Evolutionary conservation across 2,113 vertebrate genomes (phyloP).

Genomic region (Nycticorax nycticorax): DNA sequence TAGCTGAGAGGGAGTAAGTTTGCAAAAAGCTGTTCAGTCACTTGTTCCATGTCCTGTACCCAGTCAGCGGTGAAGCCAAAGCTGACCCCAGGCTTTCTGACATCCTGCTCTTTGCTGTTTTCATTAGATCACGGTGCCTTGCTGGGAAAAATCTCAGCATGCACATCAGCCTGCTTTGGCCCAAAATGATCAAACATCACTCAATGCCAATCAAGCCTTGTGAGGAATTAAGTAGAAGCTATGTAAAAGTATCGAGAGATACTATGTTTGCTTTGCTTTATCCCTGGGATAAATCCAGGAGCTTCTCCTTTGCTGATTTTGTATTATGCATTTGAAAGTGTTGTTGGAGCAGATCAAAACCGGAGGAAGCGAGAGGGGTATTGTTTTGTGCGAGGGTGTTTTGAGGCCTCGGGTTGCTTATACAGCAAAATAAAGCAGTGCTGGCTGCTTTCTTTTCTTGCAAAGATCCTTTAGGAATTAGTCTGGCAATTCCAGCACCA

Average conservation of each 20-base stretch:
- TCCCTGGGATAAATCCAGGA: slow-evolving; percentile 54
- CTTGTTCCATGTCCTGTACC: fast-evolving
- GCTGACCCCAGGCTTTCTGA: neutral
- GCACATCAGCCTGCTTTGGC: neutral
- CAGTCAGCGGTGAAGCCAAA: neutral
- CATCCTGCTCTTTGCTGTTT: neutral
- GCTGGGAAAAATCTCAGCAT: neutral
- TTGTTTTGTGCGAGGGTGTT: neutral
- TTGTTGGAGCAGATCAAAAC: slow-evolving; percentile 41
- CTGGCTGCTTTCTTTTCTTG: slow-evolving; percentile 7
- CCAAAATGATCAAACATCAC: slow-evolving; percentile 25
- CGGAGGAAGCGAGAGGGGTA: neutral
- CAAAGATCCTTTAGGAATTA: slow-evolving; percentile 50
- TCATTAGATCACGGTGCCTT: neutral
- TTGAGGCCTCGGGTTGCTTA: slow-evolving; percentile 61
- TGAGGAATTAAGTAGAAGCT: slow-evolving; percentile 6
- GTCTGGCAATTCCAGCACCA: slow-evolving; percentile 36
- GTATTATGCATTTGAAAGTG: slow-evolving; percentile 49
- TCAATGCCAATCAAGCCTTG: neutral
- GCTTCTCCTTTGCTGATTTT: slow-evolving; percentile 43
- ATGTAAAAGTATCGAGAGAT: slow-evolving; percentile 24
- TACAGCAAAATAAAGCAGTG: slow-evolving; percentile 57
- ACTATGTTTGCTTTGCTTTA: slow-evolving; percentile 50
- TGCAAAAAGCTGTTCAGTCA: neutral
- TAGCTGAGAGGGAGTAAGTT: neutral